Conservation (phyloP, 2,113 vertebrate genomes). For the Carassius carassius region DNA sequence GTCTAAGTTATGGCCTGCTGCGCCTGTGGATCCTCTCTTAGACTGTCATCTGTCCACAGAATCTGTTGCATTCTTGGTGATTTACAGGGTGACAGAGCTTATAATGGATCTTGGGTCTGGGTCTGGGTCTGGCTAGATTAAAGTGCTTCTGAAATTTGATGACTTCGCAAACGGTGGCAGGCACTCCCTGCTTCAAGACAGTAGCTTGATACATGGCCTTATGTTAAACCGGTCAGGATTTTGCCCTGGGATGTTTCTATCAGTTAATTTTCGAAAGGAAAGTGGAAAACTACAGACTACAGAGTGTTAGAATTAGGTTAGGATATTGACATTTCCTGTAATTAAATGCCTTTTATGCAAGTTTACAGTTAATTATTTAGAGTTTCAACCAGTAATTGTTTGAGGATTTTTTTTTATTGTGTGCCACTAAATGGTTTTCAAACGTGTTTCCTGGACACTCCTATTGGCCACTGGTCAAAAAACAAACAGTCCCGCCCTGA, state of each 20-base stretch:
- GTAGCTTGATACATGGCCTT: constrained; percentile 13
- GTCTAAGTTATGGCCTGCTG: neutral
- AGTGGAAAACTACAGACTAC: neutral
- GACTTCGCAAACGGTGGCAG: constrained; percentile 31
- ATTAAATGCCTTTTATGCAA: too few species aligned
- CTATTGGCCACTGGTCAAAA: neutral
- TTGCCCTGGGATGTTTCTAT: neutral
- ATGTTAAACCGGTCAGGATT: constrained; percentile 28
- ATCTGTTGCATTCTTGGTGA: constrained; percentile 30
- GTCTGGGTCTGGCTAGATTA: constrained; percentile 25
- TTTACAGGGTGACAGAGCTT: constrained; percentile 26
- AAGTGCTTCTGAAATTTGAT: constrained; percentile 29
- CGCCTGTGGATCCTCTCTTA: neutral
- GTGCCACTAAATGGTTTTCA: neutral
- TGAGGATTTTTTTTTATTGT: neutral
- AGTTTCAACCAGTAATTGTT: neutral
- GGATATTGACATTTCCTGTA: neutral
- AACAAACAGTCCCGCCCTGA: neutral
- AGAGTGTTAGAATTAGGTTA: neutral
- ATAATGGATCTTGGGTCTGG: constrained; percentile 16
- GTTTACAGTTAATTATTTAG: too few species aligned
- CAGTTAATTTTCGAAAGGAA: neutral
- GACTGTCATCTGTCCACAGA: neutral
- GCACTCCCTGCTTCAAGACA: neutral
- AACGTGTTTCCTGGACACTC: neutral